A percentile compares a stretch with the other conserved stretches of the same genome.
phyloP scores from a whole-genome alignment of 2,113 vertebrate genomes.

The Coptodon bakossiorum region DNA sequence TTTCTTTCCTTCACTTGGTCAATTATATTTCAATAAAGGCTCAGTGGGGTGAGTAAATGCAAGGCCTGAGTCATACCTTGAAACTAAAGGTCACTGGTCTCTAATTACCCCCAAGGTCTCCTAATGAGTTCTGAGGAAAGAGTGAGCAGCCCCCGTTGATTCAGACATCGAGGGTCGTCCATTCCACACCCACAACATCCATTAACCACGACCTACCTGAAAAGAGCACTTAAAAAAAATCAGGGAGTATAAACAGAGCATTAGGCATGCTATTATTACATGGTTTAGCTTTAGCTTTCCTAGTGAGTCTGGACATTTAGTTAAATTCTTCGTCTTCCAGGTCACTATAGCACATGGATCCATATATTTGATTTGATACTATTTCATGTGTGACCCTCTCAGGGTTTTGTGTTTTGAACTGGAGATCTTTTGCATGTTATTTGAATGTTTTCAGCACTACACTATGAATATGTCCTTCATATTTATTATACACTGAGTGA shows the following conservation, averaged over 20 bases:
- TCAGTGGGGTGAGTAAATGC: not conserved
- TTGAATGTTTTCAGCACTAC: not conserved
- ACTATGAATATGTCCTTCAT: not conserved
- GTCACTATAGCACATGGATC: not conserved
- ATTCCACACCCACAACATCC: not conserved
- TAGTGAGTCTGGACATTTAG: not conserved
- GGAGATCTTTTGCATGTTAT: not conserved
- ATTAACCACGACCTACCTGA: not conserved
- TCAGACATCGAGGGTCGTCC: not conserved
- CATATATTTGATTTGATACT: not conserved
- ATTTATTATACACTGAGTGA: not conserved
- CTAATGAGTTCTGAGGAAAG: slow-evolving; percentile 40
- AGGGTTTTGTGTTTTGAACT: not conserved
- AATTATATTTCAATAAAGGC: not conserved
- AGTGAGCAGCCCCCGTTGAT: not conserved
- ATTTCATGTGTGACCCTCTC: not conserved
- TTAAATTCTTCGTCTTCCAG: not conserved
- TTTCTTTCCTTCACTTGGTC: not conserved
- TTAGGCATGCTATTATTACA: not conserved
- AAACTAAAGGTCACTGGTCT: slow-evolving; percentile 48
- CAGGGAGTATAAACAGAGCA: not conserved
- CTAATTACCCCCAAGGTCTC: slow-evolving; percentile 28
- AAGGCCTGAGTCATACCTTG: slow-evolving; percentile 1
- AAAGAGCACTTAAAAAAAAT: not conserved
- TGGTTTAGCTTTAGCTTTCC: not conserved